Base-by-base conservation (phyloP, 2,888 invertebrate genomes). In the Syrphus vitripennis region DNA sequence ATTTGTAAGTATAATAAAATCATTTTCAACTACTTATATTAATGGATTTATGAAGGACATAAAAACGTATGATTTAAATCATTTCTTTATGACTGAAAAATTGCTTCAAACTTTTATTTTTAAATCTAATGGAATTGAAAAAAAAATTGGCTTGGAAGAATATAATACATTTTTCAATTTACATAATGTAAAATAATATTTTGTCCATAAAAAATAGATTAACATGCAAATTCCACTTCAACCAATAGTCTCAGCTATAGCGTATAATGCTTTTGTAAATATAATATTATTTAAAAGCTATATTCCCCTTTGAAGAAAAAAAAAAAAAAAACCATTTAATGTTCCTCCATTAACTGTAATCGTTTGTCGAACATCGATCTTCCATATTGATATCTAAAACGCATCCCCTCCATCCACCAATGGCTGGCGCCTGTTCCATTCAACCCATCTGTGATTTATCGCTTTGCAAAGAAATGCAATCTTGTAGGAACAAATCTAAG, bases 391-490 rank as follows among this genome's bases (percentile, higher is more conserved):
- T 77, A 50, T 71, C 76, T 57, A 57, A 65, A 82, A 75, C 65
- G 80, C 86, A 70, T 42, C 67, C 42, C 80, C 31, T 45, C 21
- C 16, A 4, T n/a, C 26, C 14, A n/a, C 12, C n/a, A 26, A 63
- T 3, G 24, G 37, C 57, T 16, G 45, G 34, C 74, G 37, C 29
- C 37, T 34, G n/a, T n/a, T 67, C 48, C 45, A 48, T 34, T 45
- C 67, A 12, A 40, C 48, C 67, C 74, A 59, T 76, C 77, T 82
- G 82, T 86, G 86, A 86, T 86, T 86, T 86, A 86, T 86, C 82
- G 74, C 82, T 82, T 59, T 78, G 72, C 77, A 78, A 74, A 70
- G 77, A 86, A 86, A 86, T 86, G 86, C 86, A 86, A 82, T 86
- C 86, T 86, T 82, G 72, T 86, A 67, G 86, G 82, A 86, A 77